Percentiles rank a stretch among this genome's conserved stretches.
Evolutionary conservation across 2,797 vertebrate genomes (phyloP).

Genomic region (Poecilia picta): DNA sequence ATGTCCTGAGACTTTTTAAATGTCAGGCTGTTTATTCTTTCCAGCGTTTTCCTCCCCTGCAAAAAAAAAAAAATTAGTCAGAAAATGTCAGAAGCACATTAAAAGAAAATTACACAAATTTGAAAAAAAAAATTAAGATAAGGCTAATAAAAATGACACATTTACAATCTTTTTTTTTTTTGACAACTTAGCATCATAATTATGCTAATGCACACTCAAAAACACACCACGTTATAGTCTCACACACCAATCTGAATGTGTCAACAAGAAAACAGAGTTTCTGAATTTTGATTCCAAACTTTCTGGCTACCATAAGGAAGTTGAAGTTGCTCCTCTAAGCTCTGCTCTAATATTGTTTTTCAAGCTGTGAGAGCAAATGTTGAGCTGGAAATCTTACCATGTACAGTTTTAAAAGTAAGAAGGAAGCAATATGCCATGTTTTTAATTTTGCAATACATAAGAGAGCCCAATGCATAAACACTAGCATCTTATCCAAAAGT

Average conservation of each 20-base stretch:
- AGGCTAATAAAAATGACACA: neutral
- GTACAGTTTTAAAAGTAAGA: neutral
- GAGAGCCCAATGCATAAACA: neutral
- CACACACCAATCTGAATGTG: neutral
- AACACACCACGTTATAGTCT: neutral
- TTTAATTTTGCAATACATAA: neutral
- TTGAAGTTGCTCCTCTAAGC: neutral
- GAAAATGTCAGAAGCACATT: neutral
- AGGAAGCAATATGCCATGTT: neutral
- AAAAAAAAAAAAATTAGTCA: neutral
- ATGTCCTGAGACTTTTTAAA: slow-evolving; percentile 96
- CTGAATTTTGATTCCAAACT: neutral
- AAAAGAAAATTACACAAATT: neutral
- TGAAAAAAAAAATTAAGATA: neutral
- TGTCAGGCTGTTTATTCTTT: slow-evolving; percentile 92
- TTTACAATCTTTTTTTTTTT: neutral
- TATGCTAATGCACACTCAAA: neutral
- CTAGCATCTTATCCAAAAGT: neutral
- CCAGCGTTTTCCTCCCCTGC: slow-evolving; percentile 89
- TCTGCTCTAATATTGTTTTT: neutral
- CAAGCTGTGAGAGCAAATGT: neutral
- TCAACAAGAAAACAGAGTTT: neutral
- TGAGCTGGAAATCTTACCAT: neutral
- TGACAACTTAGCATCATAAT: neutral
- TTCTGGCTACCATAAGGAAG: neutral